phyloP scores from a whole-genome alignment of 2,797 vertebrate species.

The Pelodytes ibericus region DNA sequence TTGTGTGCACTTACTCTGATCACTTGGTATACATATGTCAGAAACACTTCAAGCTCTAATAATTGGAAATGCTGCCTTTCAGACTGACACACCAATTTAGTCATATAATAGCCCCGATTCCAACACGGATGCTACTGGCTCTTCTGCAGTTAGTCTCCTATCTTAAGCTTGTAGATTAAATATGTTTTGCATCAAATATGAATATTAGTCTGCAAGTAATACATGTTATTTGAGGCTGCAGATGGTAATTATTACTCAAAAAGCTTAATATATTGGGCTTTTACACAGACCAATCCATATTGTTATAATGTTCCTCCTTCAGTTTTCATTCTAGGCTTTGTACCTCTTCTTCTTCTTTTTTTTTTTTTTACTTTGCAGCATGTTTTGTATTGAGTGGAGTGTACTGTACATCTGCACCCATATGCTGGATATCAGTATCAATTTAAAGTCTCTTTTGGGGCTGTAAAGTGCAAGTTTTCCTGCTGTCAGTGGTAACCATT shows the following conservation, averaged over 20 bases:
- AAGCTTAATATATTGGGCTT: too few species aligned
- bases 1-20: constrained; percentile 4
- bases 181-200: neutral
- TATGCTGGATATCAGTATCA: too few species aligned
- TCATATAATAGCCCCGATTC: constrained; percentile 22
- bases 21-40: constrained; percentile 23
- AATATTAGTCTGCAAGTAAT: neutral
- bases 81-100: constrained; percentile 28
- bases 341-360: too few species aligned
- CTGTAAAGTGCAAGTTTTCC: neutral
- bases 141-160: constrained; percentile 9
- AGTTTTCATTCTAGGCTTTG: neutral
- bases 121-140: neutral
- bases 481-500: neutral
- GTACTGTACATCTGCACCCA: too few species aligned
- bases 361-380: too few species aligned
- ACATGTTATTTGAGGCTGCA: too few species aligned
- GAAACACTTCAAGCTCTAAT: constrained; percentile 15
- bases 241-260: too few species aligned
- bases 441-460: too few species aligned
- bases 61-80: constrained; percentile 32
- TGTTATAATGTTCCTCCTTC: neutral
- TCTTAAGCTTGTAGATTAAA: neutral
- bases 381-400: too few species aligned
- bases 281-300: neutral